Percentiles rank a stretch among this genome's conserved stretches.
phyloP scores from a whole-genome alignment of 2,113 vertebrate species.

The Pogona vitticeps region DNA sequence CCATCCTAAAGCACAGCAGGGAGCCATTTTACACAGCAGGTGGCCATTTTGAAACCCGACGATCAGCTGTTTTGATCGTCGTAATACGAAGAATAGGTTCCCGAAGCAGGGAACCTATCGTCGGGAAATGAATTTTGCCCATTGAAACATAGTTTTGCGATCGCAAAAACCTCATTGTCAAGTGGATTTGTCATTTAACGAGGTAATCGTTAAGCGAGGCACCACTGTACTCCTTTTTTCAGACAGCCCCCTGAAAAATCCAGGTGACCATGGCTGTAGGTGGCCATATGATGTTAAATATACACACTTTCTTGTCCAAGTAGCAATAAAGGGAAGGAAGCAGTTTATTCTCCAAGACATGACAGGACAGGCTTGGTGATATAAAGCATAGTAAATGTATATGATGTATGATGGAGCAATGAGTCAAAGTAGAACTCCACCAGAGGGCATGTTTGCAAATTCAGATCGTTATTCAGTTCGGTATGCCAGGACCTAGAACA shows the following conservation, averaged over 20 bases:
- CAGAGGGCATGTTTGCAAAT: not conserved
- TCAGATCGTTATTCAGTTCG: conserved; percentile 11
- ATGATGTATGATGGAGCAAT: not conserved
- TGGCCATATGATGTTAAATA: not conserved
- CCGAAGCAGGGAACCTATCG: too few species aligned
- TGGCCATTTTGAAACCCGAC: too few species aligned
- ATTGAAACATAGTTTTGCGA: too few species aligned
- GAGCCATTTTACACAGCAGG: too few species aligned
- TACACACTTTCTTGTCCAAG: not conserved
- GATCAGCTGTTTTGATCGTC: too few species aligned
- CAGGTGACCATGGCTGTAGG: not conserved
- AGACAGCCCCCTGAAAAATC: not conserved
- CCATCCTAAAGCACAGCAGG: too few species aligned
- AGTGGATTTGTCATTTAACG: not conserved
- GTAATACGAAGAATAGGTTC: too few species aligned
- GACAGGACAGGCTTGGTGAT: not conserved
- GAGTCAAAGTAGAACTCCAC: conserved; percentile 1
- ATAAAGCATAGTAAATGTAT: not conserved
- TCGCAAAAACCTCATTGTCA: too few species aligned
- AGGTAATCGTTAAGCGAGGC: too few species aligned
- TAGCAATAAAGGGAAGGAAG: not conserved
- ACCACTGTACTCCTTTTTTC: too few species aligned
- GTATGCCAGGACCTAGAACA: not conserved
- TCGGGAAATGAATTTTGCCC: too few species aligned
- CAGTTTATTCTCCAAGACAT: accelerated